These are phyloP conservation scores for Macaca fascicularis DNA, from an alignment of 2,113 vertebrate genomes.

Conservation along the genomic window DNA sequence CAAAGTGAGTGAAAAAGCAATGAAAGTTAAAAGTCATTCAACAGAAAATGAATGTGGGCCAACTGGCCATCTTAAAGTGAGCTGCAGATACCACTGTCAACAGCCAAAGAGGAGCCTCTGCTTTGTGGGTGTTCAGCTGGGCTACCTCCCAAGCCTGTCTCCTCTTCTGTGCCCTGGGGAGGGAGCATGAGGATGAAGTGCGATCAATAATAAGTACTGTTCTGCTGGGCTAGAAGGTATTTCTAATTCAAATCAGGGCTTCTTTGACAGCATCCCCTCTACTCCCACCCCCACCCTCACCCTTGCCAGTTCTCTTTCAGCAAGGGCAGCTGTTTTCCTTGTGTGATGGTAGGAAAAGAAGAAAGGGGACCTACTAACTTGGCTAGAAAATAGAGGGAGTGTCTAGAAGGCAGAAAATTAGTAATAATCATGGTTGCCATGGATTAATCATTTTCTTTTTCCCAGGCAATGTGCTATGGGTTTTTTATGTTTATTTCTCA, in stretches of 20 bases:
- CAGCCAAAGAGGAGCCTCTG: slow-evolving; percentile 79
- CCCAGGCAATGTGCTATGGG: background rate
- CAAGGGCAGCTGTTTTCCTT: background rate
- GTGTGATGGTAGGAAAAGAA: background rate
- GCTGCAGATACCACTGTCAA: slow-evolving; percentile 96
- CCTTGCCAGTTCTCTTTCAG: background rate
- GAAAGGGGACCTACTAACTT: background rate
- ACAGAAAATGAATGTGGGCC: slow-evolving; percentile 94
- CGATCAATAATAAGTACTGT: background rate
- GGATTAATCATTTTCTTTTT: background rate
- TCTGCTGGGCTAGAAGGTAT: background rate
- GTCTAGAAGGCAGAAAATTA: background rate
- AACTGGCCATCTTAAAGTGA: slow-evolving; percentile 98
- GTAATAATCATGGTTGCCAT: background rate
- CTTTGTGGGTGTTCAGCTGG: slow-evolving; percentile 81
- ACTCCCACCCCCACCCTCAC: slow-evolving; percentile 59
- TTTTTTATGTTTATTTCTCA: background rate
- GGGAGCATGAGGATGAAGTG: background rate
- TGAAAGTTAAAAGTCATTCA: slow-evolving; percentile 95
- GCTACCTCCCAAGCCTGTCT: slow-evolving; percentile 84
- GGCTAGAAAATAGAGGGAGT: background rate
- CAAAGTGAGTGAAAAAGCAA: slow-evolving; percentile 87
- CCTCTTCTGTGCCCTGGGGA: background rate
- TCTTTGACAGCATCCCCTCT: slow-evolving; percentile 78
- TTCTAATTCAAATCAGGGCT: slow-evolving; percentile 72